A percentile compares a stretch with the other conserved stretches of the same genome.
Conservation (phyloP, 2,797 vertebrate genomes). For the Poeciliopsis gracilis region DNA sequence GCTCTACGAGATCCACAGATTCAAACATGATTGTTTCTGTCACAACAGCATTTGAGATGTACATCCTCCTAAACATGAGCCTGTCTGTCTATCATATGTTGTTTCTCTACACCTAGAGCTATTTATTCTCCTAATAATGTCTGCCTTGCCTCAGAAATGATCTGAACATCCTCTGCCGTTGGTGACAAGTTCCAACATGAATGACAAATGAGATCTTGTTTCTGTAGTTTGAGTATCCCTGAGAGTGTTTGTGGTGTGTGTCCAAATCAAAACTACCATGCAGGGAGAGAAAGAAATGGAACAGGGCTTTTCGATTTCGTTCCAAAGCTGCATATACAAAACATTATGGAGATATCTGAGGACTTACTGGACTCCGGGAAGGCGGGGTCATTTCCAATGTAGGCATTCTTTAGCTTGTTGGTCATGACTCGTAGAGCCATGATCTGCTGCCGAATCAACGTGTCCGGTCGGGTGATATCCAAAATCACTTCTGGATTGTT, state of each 20-base stretch:
- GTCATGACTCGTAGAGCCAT: conserved; percentile 98
- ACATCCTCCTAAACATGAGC: conserved; percentile 45
- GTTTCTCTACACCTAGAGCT: conserved; percentile 40
- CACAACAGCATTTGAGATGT: conserved; percentile 34
- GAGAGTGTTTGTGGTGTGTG: not conserved
- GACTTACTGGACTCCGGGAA: conserved; percentile 97
- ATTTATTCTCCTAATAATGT: conserved; percentile 61
- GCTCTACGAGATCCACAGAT: conserved; percentile 31
- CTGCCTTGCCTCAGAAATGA: conserved; percentile 27
- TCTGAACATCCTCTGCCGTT: conserved; percentile 26
- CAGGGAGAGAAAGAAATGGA: conserved; percentile 7
- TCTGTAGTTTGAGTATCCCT: conserved; percentile 14
- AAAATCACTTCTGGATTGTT: conserved; percentile 97
- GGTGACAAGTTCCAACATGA: conserved; percentile 38
- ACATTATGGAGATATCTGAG: not conserved
- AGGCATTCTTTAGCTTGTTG: conserved; percentile 95
- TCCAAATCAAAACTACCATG: conserved; percentile 26
- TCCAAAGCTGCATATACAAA: not conserved
- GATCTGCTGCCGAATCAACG: conserved; percentile 96
- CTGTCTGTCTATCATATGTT: conserved; percentile 36
- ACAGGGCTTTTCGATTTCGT: conserved; percentile 14
- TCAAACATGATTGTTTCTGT: conserved; percentile 39
- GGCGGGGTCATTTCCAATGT: conserved; percentile 97
- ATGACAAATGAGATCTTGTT: conserved; percentile 47
- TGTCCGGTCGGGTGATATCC: conserved; percentile 96